phyloP scores from a whole-genome alignment of 2,888 invertebrate species.

The Tigriopus californicus region DNA sequence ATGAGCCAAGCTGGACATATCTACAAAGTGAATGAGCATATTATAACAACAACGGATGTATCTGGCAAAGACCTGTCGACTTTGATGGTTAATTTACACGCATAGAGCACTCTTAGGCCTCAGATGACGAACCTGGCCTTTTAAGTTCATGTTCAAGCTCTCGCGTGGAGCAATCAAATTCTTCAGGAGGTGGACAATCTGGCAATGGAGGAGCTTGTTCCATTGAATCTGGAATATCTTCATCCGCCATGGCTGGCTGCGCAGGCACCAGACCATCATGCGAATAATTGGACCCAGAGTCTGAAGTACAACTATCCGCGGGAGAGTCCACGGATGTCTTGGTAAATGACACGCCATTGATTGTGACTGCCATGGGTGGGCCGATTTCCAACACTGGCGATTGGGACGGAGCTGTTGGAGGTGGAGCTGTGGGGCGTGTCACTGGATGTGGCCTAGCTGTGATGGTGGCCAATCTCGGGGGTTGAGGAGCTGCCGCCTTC shows the following conservation, averaged over 20 bases:
- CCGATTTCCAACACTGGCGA: constrained; percentile 17
- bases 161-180: no score
- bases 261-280: background rate
- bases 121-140: no score
- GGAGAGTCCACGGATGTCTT: background rate
- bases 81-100: no score
- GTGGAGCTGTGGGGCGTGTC: constrained; percentile 15
- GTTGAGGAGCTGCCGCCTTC: constrained; percentile 15
- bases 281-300: no score
- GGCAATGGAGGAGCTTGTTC: background rate
- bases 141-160: no score
- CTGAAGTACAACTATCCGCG: background rate
- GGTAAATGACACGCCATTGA: constrained; percentile 24
- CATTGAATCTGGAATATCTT: constrained; percentile 12
- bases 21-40: no score
- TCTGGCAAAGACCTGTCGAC: no score
- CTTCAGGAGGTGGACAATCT: background rate
- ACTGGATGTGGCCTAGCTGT: constrained; percentile 14
- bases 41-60: no score
- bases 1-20: no score
- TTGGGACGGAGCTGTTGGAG: constrained; percentile 6
- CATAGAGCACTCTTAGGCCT: no score
- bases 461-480: constrained; percentile 14
- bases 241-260: background rate
- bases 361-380: constrained; percentile 23